Conservation (phyloP, 2,888 invertebrate species). For the Mycogona germanica region DNA sequence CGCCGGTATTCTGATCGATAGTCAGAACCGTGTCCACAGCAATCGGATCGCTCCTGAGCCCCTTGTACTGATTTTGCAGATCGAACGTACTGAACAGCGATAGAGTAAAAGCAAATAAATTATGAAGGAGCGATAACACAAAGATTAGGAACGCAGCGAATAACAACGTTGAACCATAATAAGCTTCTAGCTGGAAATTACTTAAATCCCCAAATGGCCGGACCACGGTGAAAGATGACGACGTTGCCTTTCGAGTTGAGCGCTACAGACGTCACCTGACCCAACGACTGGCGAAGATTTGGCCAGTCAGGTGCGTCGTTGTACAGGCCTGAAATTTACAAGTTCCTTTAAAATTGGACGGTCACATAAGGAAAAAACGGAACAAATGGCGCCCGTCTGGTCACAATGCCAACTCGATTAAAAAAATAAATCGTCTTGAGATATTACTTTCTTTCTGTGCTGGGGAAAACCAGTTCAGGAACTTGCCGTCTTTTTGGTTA, state of each 20-base stretch:
- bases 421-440: neutral
- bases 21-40: conserved; percentile 49
- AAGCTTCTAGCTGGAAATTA: no score
- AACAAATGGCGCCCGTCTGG: no score
- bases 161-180: no score
- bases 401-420: neutral
- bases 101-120: no score
- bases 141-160: no score
- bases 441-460: neutral
- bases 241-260: conserved; percentile 24
- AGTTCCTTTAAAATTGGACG: no score
- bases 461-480: neutral
- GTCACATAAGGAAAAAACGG: no score
- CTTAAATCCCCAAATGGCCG: conserved; percentile 25
- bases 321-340: no score
- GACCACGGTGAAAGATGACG: conserved; percentile 27
- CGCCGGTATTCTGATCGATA: conserved; percentile 47
- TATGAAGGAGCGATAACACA: no score
- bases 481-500: neutral
- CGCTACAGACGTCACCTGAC: conserved; percentile 27
- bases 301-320: conserved; percentile 23
- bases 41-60: conserved; percentile 47
- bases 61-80: conserved; percentile 42
- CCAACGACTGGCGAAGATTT: conserved; percentile 25
- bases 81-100: conserved; percentile 46